phyloP scores from a whole-genome alignment of 64 coral and sea anemone genomes.

The Pachyseris speciosa region DNA sequence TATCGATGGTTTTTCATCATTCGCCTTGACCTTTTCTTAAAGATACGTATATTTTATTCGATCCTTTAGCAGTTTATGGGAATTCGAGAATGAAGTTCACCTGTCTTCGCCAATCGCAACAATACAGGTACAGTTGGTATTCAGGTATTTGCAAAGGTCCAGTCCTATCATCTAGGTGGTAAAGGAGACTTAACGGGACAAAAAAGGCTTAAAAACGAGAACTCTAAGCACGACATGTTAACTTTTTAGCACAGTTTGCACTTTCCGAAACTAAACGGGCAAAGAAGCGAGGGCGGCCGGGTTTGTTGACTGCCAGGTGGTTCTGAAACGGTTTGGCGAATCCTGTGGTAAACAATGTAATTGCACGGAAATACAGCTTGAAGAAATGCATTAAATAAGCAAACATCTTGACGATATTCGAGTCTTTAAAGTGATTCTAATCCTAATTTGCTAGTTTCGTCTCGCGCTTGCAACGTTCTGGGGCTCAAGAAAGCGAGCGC shows the following conservation, averaged over 20 bases:
- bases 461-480: neutral
- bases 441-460: slow-evolving; percentile 23
- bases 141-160: slow-evolving; percentile 86
- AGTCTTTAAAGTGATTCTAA: slow-evolving; percentile 75
- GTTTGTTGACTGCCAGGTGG: slow-evolving; percentile 73
- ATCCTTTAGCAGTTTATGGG: neutral
- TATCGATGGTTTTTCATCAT: slow-evolving; percentile 6
- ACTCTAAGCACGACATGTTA: slow-evolving; percentile 9
- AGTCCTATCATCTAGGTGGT: slow-evolving; percentile 59
- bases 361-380: slow-evolving; percentile 93
- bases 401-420: slow-evolving; percentile 92
- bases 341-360: slow-evolving; percentile 92
- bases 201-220: slow-evolving; percentile 70
- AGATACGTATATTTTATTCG: neutral
- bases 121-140: slow-evolving; percentile 82
- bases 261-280: neutral
- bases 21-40: neutral
- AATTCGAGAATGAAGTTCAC: slow-evolving; percentile 56
- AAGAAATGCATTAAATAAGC: slow-evolving; percentile 95
- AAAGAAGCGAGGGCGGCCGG: neutral
- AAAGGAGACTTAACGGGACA: slow-evolving; percentile 62
- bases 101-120: slow-evolving; percentile 66
- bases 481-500: neutral
- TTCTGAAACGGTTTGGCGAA: slow-evolving; percentile 69
- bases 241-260: neutral